Conservation (phyloP, 2,797 vertebrate genomes). For the Lophius americanus region DNA sequence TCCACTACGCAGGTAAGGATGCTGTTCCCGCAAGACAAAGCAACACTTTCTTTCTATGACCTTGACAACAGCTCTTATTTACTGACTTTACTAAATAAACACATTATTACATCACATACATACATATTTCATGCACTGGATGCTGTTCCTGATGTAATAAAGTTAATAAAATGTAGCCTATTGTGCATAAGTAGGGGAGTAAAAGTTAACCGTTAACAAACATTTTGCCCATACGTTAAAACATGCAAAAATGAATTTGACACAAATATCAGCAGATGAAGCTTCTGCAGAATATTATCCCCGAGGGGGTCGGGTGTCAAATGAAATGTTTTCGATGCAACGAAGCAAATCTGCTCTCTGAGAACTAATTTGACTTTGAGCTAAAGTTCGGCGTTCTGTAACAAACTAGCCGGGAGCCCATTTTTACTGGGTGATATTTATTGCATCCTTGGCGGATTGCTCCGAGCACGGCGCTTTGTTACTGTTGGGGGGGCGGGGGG, state of each 20-base stretch:
- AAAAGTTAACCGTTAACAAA: neutral
- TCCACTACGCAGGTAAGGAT: neutral
- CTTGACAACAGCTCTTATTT: constrained; percentile 6
- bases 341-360: constrained; percentile 23
- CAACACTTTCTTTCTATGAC: constrained; percentile 12
- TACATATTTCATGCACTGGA: constrained; percentile 1
- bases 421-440: constrained; percentile 77
- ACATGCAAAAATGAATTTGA: neutral
- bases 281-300: neutral
- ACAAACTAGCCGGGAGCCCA: constrained; percentile 55
- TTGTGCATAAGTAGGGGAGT: neutral
- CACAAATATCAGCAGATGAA: constrained; percentile 2
- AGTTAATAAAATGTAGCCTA: too few species aligned
- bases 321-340: constrained; percentile 1
- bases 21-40: neutral
- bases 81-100: neutral
- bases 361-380: constrained; percentile 66
- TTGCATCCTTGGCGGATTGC: constrained; percentile 70
- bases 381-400: constrained; percentile 62
- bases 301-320: neutral
- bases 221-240: neutral
- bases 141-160: neutral
- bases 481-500: constrained; percentile 68
- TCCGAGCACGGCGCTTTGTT: constrained; percentile 66
- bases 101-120: neutral